Base-by-base conservation (phyloP, 2,797 vertebrate genomes). In the Pitangus sulphuratus region DNA sequence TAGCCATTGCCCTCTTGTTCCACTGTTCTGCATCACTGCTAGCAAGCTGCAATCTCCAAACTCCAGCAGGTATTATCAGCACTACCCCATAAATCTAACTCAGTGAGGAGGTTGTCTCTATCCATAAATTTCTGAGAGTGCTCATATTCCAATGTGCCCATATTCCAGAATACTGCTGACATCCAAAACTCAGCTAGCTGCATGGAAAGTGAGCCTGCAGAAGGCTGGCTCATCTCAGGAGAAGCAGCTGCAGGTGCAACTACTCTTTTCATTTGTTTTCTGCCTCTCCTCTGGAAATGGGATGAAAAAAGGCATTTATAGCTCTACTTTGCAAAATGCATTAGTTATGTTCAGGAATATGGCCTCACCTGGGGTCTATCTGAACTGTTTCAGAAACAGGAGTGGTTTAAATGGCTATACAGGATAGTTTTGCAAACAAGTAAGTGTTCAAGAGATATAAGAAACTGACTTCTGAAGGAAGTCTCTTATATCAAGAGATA, bases 81-180 rank as follows among this genome's bases (percentile, higher is more conserved):
- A 86, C 62, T 60, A 65, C 39, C 37, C 56, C 51, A 86, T 80
- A 95, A 95, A 97, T 91, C 54, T 83, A 83, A 72, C 62, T 90
- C 80, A 48, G 53, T 33, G 33, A 89, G 37, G 48, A 96, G 95
- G 71, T 14, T 61, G 64, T 37, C 12, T 87, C 91, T 66, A 87
- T 9, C 83, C 85, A 81, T 75, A 85, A 72, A 86, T 77, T 69
- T 77, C 65, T 44, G 45, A 80, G 68, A 82, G 50, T 8, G 69
- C 58, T 84, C 61, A 37, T 65, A 83, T 80, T 92, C 71, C 71
- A 92, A 48, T 14, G 37, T 37, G 37, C 37, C 37, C 37, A 37
- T 37, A 37, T 37, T 37, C 31, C 35, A 80, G 85, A 94, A 81
- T 4, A 17, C 76, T 65, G 31, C 45, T 77, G 89, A 82, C 33